These are phyloP conservation scores for Helogale parvula DNA, from an alignment of 2,113 vertebrate species.

Conservation along the genomic window DNA sequence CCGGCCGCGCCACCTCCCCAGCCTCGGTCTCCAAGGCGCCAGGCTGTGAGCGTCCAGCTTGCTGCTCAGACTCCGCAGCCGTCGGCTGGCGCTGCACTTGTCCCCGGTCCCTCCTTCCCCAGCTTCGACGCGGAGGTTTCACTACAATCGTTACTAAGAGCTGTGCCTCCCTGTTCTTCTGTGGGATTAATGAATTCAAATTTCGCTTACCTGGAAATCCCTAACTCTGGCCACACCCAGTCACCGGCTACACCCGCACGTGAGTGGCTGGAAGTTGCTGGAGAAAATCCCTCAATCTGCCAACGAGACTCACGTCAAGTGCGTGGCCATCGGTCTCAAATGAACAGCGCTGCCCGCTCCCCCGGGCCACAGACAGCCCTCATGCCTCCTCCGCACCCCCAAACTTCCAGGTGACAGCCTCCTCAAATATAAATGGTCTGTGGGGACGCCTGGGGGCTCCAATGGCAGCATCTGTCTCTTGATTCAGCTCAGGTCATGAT, in stretches of 20 bases:
- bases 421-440: neutral
- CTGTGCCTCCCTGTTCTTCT: too few relatives aligned
- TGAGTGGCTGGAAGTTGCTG: neutral
- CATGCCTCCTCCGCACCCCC: neutral
- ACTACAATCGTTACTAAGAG: neutral
- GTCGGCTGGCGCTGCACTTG: rapidly evolving
- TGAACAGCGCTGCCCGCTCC: rapidly evolving
- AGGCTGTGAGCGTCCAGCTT: rapidly evolving
- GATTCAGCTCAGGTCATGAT: too few relatives aligned
- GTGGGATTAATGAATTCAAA: neutral
- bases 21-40: too few relatives aligned
- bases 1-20: rapidly evolving
- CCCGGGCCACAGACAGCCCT: too few relatives aligned
- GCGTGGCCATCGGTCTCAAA: neutral
- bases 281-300: neutral
- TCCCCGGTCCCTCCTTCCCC: neutral
- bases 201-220: neutral
- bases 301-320: neutral
- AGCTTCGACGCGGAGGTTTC: neutral
- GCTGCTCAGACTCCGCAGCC: neutral
- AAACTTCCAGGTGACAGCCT: neutral
- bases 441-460: too few relatives aligned
- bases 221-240: neutral
- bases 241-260: neutral
- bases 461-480: too few relatives aligned